Percentiles rank a stretch among this genome's conserved stretches.
Conservation (phyloP, 2,113 vertebrate genomes). For the Pachypanchax playfairii region DNA sequence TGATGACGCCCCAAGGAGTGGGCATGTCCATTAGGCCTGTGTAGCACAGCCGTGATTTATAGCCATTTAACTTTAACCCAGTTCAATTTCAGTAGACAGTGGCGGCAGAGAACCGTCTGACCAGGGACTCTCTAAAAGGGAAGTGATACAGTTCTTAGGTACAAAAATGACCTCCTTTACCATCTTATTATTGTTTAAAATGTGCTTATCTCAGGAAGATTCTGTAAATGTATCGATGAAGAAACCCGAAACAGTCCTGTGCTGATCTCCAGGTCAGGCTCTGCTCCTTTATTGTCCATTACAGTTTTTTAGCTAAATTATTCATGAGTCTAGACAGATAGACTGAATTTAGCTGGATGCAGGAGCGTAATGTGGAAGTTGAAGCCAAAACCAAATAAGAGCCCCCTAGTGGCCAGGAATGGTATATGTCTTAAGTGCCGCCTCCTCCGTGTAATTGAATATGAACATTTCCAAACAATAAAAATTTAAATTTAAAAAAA, state of each 20-base stretch:
- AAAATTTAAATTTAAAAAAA: too few relatives aligned
- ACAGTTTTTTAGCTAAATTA: not conserved
- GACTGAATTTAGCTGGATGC: too few relatives aligned
- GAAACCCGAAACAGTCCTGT: not conserved
- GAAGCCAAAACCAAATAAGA: too few relatives aligned
- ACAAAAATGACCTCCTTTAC: slow-evolving; percentile 5
- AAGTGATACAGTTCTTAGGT: not conserved
- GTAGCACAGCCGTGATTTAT: slow-evolving; percentile 47
- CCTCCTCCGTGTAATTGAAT: too few relatives aligned
- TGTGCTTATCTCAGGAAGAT: not conserved
- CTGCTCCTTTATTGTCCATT: not conserved
- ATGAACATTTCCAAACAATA: too few relatives aligned
- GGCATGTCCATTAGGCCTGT: slow-evolving; percentile 37
- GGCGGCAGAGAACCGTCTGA: slow-evolving; percentile 30
- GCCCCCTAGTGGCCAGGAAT: too few relatives aligned
- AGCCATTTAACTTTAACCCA: slow-evolving; percentile 45
- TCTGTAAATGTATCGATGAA: not conserved
- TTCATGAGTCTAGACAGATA: not conserved
- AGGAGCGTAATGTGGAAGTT: too few relatives aligned
- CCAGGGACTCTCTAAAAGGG: slow-evolving; percentile 8
- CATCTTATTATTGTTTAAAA: not conserved
- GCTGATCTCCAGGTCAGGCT: not conserved
- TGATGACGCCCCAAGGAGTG: slow-evolving; percentile 15
- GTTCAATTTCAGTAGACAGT: slow-evolving; percentile 37
- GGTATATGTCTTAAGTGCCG: too few relatives aligned